Conservation (phyloP, 2,113 vertebrate genomes). For the Mormoops blainvillei region DNA sequence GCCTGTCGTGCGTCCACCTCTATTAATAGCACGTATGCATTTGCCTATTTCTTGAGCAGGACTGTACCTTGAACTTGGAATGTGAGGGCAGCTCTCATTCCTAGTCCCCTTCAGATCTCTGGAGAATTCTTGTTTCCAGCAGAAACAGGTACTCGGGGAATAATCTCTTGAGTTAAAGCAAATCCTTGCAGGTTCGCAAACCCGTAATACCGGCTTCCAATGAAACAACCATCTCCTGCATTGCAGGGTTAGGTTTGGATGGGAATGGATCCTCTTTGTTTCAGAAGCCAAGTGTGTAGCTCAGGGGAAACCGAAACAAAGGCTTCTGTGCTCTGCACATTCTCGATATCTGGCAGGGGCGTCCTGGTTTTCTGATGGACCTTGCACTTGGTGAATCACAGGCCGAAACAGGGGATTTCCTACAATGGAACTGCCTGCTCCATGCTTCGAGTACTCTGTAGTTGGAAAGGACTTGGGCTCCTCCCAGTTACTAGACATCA, state of each 20-base stretch:
- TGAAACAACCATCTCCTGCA: neutral
- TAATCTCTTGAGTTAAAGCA: neutral
- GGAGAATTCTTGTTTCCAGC: neutral
- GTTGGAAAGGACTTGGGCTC: neutral
- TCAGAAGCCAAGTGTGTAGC: neutral
- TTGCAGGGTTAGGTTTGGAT: neutral
- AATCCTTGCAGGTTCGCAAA: neutral
- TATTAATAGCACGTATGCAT: rapidly evolving
- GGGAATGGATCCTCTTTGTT: neutral
- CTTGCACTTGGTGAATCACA: neutral
- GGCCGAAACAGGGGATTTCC: neutral
- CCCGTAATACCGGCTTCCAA: neutral
- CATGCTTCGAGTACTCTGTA: neutral
- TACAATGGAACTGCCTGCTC: neutral
- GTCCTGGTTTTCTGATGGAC: neutral
- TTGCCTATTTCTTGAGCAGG: neutral
- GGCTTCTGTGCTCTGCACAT: neutral
- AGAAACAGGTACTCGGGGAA: neutral
- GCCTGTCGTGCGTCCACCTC: neutral
- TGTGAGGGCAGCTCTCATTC: neutral
- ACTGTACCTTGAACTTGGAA: neutral
- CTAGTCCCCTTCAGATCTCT: neutral
- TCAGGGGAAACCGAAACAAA: neutral
- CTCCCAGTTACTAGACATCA: neutral
- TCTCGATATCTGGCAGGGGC: neutral